phyloP scores from a whole-genome alignment of 2,113 vertebrate genomes.

The Zosterops lateralis region DNA sequence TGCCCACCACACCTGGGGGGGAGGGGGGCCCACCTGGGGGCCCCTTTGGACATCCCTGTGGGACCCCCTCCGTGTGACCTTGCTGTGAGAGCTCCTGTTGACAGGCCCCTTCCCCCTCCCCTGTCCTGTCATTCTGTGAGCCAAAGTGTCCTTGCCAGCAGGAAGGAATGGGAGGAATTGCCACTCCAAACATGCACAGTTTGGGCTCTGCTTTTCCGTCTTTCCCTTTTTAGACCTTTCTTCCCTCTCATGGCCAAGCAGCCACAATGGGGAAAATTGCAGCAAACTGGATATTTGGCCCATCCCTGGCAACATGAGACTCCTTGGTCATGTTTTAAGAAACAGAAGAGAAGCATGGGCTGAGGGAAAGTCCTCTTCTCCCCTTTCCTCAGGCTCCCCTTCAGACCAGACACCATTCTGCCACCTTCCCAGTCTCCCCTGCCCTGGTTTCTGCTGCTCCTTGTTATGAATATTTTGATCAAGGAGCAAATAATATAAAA shows the following conservation, averaged over 20 bases:
- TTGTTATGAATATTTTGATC: background rate
- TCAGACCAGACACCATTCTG: background rate
- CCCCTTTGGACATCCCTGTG: background rate
- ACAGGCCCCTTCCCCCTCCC: background rate
- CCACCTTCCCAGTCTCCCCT: accelerated
- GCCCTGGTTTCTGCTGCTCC: too few species aligned
- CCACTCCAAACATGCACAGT: background rate
- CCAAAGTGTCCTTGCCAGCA: background rate
- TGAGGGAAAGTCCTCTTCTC: too few species aligned
- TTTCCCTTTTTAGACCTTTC: background rate
- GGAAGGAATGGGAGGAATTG: background rate
- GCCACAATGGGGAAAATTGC: background rate
- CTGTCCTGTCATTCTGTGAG: background rate
- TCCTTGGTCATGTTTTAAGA: too few species aligned
- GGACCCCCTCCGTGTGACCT: accelerated
- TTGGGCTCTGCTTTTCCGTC: background rate
- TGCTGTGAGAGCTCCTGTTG: background rate
- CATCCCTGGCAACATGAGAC: background rate
- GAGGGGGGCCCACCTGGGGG: accelerated
- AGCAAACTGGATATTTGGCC: background rate
- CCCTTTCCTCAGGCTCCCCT: background rate
- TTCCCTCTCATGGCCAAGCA: background rate
- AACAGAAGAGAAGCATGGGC: too few species aligned
- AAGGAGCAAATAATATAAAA: background rate
- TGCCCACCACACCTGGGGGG: too few species aligned